Evolutionary conservation across 2,888 invertebrate genomes (phyloP).

Genomic region (Drosophila pegasa): DNA sequence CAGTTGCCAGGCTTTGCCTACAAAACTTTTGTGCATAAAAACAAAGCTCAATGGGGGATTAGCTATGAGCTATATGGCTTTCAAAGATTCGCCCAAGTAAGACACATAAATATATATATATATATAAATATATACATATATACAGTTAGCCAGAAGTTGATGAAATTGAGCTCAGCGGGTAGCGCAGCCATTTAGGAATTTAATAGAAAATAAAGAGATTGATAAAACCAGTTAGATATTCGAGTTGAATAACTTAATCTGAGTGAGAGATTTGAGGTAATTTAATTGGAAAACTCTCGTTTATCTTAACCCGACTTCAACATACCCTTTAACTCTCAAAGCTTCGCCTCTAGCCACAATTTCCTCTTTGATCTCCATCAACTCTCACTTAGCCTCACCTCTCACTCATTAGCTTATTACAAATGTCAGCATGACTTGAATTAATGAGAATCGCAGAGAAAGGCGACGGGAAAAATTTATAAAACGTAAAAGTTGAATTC

Average conservation of each 20-base stretch:
- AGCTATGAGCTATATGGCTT: constrained; percentile 8
- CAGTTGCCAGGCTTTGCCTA: constrained; percentile 15
- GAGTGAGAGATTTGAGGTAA: not conserved
- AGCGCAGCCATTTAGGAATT: not conserved
- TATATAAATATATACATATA: not conserved
- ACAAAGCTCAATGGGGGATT: constrained; percentile 18
- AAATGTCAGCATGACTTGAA: constrained; percentile 9
- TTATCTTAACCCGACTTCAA: no score
- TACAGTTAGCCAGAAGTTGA: not conserved
- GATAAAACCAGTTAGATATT: not conserved
- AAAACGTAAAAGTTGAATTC: not conserved
- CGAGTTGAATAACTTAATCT: not conserved
- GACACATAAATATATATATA: not conserved
- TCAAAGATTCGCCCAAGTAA: not conserved
- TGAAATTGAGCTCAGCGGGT: not conserved
- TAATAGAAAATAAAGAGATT: constrained; percentile 1
- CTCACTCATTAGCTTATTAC: not conserved
- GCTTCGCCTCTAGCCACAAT: not conserved
- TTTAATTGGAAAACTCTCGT: constrained; percentile 2
- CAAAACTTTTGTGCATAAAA: constrained; percentile 11
- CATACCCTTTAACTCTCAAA: not conserved
- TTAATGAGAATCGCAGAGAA: constrained; percentile 12
- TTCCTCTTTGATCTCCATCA: not conserved
- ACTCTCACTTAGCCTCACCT: not conserved
- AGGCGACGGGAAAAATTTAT: constrained; percentile 6